Evolutionary conservation across 2,888 invertebrate genomes (phyloP), one percentile per base, ranked within the genome.

Genomic region (Mesoligia furuncula): DNA sequence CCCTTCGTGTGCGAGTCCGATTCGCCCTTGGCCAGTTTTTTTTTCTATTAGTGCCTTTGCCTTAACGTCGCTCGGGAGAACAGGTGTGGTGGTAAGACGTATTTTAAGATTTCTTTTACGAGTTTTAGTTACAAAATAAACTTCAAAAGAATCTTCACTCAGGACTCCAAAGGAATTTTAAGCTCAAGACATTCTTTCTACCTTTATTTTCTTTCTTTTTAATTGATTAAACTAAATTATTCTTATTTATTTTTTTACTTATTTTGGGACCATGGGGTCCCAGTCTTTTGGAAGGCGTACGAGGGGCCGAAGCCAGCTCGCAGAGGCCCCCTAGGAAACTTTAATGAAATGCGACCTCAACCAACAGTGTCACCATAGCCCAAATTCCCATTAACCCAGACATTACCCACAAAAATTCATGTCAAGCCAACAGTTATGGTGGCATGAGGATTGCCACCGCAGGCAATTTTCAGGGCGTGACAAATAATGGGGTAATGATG

Each of bases 381-480:
- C 72, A 81, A 77, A 85, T 71, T 65, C 83, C 89, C 8, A 88
- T 83, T 89, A 86, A 85, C 89, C 88, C 51, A 83, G 82, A 80
- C 73, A 71, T 80, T 75, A 65, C 79, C 88, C 81, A 88, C 84
- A 90, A 84, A 87, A 85, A 84, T 84, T 71, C 81, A 90, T 90
- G 89, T 79, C 88, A 82, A 79, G 73, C 20, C 48, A 81, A 90
- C 90, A 84, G 90, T 90, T 85, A 90, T 77, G 62, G 75, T 80
- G 81, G 85, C 81, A 86, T 86, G 81, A 80, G 87, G 79, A 73
- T 80, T 73, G 86, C 84, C 88, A 88, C 90, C 91, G 88, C 90
- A 90, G 77, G 66, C 79, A 90, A 90, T 91, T 92, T 92, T 89
- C 87, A 92, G 93, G 93, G 93, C 94, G 94, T 93, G 90, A 93